A percentile compares a stretch with the other conserved stretches of the same genome.
These are phyloP conservation scores for Tinea semifulvella DNA, from an alignment of 2,888 invertebrate species.

Conservation along the genomic window DNA sequence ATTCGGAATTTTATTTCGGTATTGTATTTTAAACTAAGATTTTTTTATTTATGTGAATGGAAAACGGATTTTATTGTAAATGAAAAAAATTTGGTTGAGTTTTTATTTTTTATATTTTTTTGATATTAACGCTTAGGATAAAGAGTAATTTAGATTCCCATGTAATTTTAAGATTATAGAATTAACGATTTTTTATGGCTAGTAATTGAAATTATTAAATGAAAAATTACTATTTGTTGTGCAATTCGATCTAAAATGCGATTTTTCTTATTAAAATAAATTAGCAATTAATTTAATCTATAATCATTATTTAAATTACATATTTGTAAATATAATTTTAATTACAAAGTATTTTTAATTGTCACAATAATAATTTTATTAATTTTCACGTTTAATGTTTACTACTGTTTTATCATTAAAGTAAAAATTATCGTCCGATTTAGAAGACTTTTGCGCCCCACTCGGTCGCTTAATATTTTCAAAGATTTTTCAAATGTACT, in stretches of 20 bases:
- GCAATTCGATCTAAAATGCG: slow-evolving; percentile 5
- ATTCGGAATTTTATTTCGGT: slow-evolving; percentile 52
- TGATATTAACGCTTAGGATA: background rate
- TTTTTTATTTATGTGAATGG: slow-evolving; percentile 12
- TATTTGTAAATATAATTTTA: too few relatives aligned
- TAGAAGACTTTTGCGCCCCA: too few relatives aligned
- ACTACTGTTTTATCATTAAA: too few relatives aligned
- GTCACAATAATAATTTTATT: too few relatives aligned
- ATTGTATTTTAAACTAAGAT: slow-evolving; percentile 40
- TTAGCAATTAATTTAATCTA: too few relatives aligned
- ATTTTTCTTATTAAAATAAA: background rate
- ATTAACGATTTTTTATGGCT: background rate
- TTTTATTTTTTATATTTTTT: slow-evolving; percentile 5
- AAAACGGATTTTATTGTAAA: background rate
- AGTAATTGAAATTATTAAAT: background rate
- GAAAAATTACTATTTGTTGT: too few relatives aligned
- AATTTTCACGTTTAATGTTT: too few relatives aligned
- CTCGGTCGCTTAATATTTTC: too few relatives aligned
- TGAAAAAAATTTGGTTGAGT: background rate
- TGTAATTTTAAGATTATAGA: background rate
- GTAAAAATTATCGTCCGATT: too few relatives aligned
- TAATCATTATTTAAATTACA: too few relatives aligned
- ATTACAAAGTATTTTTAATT: too few relatives aligned
- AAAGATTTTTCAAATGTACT: too few relatives aligned
- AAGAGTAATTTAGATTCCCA: slow-evolving; percentile 2